Percentiles rank a stretch among this genome's conserved stretches.
Evolutionary conservation across 2,113 vertebrate species (phyloP).

Genomic region (Tauraco erythrolophus): DNA sequence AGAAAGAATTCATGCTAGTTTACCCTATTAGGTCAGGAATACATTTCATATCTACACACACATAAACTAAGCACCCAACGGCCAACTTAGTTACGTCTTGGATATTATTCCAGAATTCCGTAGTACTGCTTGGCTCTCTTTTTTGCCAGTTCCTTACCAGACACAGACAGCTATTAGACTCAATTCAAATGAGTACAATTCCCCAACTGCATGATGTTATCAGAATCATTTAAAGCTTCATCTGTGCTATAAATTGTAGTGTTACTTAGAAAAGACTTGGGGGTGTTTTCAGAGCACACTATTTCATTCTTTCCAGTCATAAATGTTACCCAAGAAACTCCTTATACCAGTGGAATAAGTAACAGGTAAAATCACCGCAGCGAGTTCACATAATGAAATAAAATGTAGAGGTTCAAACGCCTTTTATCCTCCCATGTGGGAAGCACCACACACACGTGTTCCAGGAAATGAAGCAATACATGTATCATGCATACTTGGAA

Average conservation of each 20-base stretch:
- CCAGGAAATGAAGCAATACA: neutral
- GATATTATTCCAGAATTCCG: neutral
- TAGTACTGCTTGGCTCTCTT: neutral
- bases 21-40: neutral
- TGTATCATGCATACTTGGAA: neutral
- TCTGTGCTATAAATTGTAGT: neutral
- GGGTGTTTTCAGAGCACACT: neutral
- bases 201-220: neutral
- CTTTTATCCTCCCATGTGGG: neutral
- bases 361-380: neutral
- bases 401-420: neutral
- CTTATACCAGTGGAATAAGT: neutral
- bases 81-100: neutral
- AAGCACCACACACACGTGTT: accelerated
- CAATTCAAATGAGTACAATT: neutral
- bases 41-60: neutral
- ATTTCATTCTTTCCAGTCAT: neutral
- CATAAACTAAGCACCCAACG: neutral
- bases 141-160: neutral
- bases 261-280: neutral
- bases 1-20: neutral
- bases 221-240: neutral
- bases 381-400: neutral
- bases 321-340: neutral
- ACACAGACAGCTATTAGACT: neutral